Evolutionary conservation across 2,888 invertebrate genomes (phyloP).

Genomic region (Abrostola tripartita): DNA sequence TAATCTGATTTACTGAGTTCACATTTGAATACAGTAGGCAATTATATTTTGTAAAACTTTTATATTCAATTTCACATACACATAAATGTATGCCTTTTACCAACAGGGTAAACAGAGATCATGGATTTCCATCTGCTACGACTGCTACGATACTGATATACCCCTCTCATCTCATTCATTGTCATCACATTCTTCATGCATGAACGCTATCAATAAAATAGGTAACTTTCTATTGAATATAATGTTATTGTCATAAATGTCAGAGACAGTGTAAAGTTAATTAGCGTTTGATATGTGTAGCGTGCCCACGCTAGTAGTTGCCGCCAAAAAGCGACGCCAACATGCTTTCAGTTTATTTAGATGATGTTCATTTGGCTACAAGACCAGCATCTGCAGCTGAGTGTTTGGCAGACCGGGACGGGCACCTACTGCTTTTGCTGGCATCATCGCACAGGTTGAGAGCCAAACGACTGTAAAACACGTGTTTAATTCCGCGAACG

Average conservation of each 20-base stretch:
- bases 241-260: slow-evolving; percentile 33
- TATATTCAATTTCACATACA: too few species aligned
- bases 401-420: slow-evolving; percentile 71
- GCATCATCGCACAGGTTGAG: slow-evolving; percentile 62
- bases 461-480: slow-evolving; percentile 74
- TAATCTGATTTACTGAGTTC: too few species aligned
- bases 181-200: too few species aligned
- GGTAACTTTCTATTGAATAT: slow-evolving; percentile 12
- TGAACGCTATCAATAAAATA: neutral
- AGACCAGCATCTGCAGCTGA: slow-evolving; percentile 67
- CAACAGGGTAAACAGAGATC: too few species aligned
- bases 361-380: slow-evolving; percentile 76
- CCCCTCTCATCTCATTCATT: too few species aligned
- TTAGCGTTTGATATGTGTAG: slow-evolving; percentile 31
- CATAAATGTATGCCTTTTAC: too few species aligned
- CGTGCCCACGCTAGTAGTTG: slow-evolving; percentile 32
- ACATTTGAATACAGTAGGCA: too few species aligned
- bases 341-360: slow-evolving; percentile 63
- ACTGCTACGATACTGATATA: too few species aligned
- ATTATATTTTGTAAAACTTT: too few species aligned
- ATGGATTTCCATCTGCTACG: too few species aligned
- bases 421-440: slow-evolving; percentile 70
- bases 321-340: slow-evolving; percentile 68
- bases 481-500: slow-evolving; percentile 68
- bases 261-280: slow-evolving; percentile 40